These are phyloP conservation scores for Carcinoscorpius rotundicauda DNA, from an alignment of 1,140 invertebrate species.

Conservation along the genomic window DNA sequence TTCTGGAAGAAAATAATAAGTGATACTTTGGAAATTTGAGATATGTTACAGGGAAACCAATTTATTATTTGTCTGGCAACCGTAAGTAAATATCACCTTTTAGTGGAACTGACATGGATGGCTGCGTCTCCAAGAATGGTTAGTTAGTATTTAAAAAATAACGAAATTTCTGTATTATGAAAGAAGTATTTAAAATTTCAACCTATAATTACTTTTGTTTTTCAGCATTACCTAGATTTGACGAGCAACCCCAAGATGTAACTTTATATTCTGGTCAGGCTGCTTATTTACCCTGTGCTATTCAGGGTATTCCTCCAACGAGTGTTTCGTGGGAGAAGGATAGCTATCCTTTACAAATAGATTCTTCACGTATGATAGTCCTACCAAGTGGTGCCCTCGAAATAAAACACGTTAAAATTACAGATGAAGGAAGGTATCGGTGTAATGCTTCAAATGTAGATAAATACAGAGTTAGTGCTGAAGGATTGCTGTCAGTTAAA, in stretches of 20 bases:
- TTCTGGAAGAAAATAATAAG: too few species aligned
- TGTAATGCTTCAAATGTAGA: slow-evolving; percentile 52
- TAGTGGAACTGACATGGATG: too few species aligned
- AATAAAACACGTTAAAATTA: slow-evolving; percentile 55
- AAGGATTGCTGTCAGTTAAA: slow-evolving; percentile 51
- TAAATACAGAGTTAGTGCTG: slow-evolving; percentile 49
- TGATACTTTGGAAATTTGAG: too few species aligned
- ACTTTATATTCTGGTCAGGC: slow-evolving; percentile 47
- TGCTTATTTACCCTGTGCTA: slow-evolving; percentile 45
- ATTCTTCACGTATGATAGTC: slow-evolving; percentile 59
- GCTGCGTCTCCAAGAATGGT: too few species aligned
- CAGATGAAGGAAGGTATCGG: slow-evolving; percentile 64
- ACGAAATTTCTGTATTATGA: too few species aligned
- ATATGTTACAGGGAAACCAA: too few species aligned
- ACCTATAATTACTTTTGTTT: slow-evolving; percentile 1
- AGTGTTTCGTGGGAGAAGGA: slow-evolving; percentile 68
- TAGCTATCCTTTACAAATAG: slow-evolving; percentile 49
- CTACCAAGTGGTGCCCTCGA: slow-evolving; percentile 66
- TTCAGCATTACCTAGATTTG: slow-evolving; percentile 46
- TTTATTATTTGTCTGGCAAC: too few species aligned
- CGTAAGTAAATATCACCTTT: too few species aligned
- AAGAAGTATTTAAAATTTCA: too few species aligned
- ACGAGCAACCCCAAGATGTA: slow-evolving; percentile 51
- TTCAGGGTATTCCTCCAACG: slow-evolving; percentile 36
- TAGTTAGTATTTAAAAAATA: too few species aligned